Evolutionary conservation across 2,113 vertebrate genomes (phyloP).

Genomic region (Leptocoma aspasia): DNA sequence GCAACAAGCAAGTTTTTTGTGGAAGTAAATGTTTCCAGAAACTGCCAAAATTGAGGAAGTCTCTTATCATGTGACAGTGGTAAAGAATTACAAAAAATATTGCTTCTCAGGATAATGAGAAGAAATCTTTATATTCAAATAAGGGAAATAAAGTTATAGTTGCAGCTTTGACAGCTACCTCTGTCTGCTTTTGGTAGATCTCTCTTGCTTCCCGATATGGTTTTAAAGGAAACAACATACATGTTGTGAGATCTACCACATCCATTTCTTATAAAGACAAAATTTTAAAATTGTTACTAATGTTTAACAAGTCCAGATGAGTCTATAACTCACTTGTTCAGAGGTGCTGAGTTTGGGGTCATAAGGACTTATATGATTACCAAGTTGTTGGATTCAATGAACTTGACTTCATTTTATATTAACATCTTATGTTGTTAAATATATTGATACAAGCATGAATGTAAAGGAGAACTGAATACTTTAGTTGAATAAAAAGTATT

Average conservation of each 20-base stretch:
- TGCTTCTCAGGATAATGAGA: neutral
- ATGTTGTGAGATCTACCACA: neutral
- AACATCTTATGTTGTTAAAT: neutral
- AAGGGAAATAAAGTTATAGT: neutral
- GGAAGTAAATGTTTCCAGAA: neutral
- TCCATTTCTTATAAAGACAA: neutral
- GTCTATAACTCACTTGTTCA: neutral
- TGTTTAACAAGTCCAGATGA: neutral
- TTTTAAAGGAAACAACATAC: neutral
- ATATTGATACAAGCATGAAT: neutral
- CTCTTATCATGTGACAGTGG: neutral
- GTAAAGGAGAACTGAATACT: neutral
- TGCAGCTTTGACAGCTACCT: neutral
- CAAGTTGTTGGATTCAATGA: neutral
- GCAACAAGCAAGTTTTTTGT: neutral
- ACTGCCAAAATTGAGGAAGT: neutral
- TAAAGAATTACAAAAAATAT: neutral
- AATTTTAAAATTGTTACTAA: neutral
- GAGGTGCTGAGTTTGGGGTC: neutral
- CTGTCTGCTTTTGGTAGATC: neutral
- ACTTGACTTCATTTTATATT: neutral
- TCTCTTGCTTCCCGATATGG: neutral
- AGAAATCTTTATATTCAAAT: neutral
- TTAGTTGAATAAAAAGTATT: neutral
- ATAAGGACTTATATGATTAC: neutral